phyloP scores from a whole-genome alignment of 2,888 invertebrate species.

The Liopterus haemorrhoidalis region DNA sequence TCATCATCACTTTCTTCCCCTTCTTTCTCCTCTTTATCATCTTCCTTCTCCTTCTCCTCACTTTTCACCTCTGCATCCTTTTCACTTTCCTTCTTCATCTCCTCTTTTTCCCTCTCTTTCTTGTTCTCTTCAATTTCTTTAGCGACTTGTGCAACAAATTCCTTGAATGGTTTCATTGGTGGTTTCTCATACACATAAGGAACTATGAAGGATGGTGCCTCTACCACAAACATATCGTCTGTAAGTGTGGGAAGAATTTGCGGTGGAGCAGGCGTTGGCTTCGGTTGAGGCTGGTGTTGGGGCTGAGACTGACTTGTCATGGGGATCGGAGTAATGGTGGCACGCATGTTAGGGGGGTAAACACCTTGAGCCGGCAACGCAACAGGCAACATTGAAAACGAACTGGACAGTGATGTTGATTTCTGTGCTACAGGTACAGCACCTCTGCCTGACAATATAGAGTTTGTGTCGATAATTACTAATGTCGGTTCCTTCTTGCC shows the following conservation, averaged over 20 bases:
- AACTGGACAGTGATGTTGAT: conserved; percentile 38
- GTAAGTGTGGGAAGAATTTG: conserved; percentile 75
- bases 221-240: conserved; percentile 88
- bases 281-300: conserved; percentile 19
- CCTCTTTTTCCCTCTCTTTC: conserved; percentile 52
- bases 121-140: conserved; percentile 58
- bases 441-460: conserved; percentile 59
- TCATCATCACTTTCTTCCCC: conserved; percentile 41
- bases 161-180: conserved; percentile 69
- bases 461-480: conserved; percentile 74
- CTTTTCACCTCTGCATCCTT: conserved; percentile 38
- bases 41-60: conserved; percentile 41
- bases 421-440: conserved; percentile 49
- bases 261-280: conserved; percentile 48
- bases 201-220: conserved; percentile 88
- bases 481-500: conserved; percentile 68
- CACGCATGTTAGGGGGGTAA: conserved; percentile 57
- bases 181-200: conserved; percentile 91
- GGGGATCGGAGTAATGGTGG: conserved; percentile 53
- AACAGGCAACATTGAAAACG: conserved; percentile 49
- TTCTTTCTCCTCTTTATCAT: conserved; percentile 45
- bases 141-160: conserved; percentile 61
- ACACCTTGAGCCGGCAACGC: conserved; percentile 57
- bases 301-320: conserved; percentile 40
- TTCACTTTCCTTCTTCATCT: conserved; percentile 38